Conservation (phyloP, 2,888 invertebrate species). For the Sialis fuliginosa region DNA sequence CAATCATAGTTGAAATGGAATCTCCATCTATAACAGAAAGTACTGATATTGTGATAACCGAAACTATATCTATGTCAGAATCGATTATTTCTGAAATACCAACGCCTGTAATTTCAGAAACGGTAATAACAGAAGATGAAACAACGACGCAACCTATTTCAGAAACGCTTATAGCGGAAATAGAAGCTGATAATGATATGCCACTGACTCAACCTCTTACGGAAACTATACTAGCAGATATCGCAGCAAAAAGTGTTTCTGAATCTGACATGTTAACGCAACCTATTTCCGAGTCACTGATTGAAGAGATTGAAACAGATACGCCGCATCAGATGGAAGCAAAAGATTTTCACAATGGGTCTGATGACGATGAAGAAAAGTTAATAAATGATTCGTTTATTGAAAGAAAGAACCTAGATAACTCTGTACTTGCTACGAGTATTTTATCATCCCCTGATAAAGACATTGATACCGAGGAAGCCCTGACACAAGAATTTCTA, state of each 20-base stretch:
- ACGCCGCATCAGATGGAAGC: constrained; percentile 2
- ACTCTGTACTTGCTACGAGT: constrained; percentile 5
- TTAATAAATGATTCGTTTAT: background rate
- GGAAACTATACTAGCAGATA: background rate
- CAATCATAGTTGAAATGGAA: too few species aligned
- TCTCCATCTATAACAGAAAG: too few species aligned
- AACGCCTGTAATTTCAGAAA: too few species aligned
- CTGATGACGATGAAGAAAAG: background rate
- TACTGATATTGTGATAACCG: too few species aligned
- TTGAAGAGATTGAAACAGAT: background rate
- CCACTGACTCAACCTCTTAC: background rate
- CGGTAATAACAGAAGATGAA: too few species aligned
- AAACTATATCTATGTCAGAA: too few species aligned
- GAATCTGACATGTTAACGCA: background rate
- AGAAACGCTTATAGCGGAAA: too few species aligned
- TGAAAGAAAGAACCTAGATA: background rate
- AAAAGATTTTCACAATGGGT: background rate
- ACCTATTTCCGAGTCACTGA: background rate
- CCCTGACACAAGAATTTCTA: constrained; percentile 31
- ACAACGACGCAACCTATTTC: too few species aligned
- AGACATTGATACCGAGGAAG: constrained; percentile 22
- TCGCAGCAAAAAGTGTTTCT: background rate
- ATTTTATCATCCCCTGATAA: constrained; percentile 24
- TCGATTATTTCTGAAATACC: too few species aligned
- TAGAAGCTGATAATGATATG: background rate